Evolutionary conservation across 2,888 invertebrate genomes (phyloP), one percentile per base, ranked within the genome.

Genomic region (Camponotus fellah): DNA sequence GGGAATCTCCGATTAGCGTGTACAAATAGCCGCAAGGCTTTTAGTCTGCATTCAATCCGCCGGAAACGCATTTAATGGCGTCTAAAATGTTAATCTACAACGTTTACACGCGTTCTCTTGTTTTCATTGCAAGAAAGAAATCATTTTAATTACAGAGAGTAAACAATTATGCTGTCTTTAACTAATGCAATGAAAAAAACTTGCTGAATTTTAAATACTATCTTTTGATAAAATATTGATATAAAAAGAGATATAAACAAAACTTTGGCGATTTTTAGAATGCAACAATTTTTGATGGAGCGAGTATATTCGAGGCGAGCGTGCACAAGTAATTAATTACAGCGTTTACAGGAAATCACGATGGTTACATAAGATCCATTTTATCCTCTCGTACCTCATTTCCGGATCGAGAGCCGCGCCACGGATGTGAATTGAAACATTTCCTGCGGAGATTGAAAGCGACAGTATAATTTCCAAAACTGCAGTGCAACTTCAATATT

Each of bases 1-100:
- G 49, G 66, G 43, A 62, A 82, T 71, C 66, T 37, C 64, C 76
- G 85, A 85, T 84, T 80, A 68, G 58, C 43, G 62, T 49, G 58
- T 58, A 77, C 40, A 58, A 58, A 72, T 32, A 32, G 4, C 14
- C 14, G 43, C n/a, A n/a, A 46, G 32, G 21, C 62, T 62, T 46
- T 62, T 62, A 43, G 62, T 75, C 14, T n/a, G 43, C n/a, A n/a
- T 34, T 46, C 75, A 43, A 56, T 75, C n/a, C 43, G 14, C n/a
- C 32, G 21, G 5, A 5, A 60, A 46, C 32, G 10, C 34, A 62
- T 43, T 74, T 75, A 75, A 43, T 34, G 6, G 5, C 17, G 6
- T 72, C 40, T 43, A 40, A 40, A 43, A 12, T 17, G 26, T 9
- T 32, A 75, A 75, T 62, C 62, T 62, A 14, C 10, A 32, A 17